Percentiles rank a stretch among this genome's conserved stretches.
phyloP scores from a whole-genome alignment of 2,888 invertebrate genomes.

The Aromia moschata region DNA sequence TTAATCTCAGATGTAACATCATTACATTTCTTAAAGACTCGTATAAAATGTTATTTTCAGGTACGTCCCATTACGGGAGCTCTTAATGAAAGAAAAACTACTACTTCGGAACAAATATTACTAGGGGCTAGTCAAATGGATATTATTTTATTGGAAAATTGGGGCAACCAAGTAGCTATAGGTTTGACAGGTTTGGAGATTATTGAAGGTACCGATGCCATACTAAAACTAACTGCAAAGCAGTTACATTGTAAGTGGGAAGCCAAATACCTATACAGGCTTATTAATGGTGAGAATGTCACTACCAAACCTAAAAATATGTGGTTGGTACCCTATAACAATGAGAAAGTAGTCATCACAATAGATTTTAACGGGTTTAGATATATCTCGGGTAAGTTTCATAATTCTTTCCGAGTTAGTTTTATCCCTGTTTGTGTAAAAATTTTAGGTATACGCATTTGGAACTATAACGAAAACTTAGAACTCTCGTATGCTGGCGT shows the following conservation, averaged over 20 bases:
- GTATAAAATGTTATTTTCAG: slow-evolving; percentile 37
- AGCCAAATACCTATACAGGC: slow-evolving; percentile 58
- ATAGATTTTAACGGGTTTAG: slow-evolving; percentile 52
- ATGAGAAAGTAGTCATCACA: slow-evolving; percentile 50
- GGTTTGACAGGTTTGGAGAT: slow-evolving; percentile 70
- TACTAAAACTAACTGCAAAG: slow-evolving; percentile 45
- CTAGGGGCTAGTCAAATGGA: slow-evolving; percentile 61
- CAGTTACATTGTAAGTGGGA: slow-evolving; percentile 48
- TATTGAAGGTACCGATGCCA: slow-evolving; percentile 61
- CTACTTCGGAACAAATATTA: slow-evolving; percentile 50
- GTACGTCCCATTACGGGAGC: slow-evolving; percentile 45
- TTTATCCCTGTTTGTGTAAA: not conserved
- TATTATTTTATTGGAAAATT: slow-evolving; percentile 70
- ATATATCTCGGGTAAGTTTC: slow-evolving; percentile 54
- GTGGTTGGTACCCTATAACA: slow-evolving; percentile 67
- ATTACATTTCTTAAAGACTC: too few species aligned
- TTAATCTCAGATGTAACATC: slow-evolving; percentile 58
- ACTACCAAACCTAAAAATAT: slow-evolving; percentile 73
- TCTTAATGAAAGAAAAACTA: slow-evolving; percentile 26
- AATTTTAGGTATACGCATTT: slow-evolving; percentile 71
- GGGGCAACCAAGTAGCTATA: slow-evolving; percentile 70
- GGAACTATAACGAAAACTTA: slow-evolving; percentile 84
- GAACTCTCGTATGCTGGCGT: slow-evolving; percentile 74
- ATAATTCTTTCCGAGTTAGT: not conserved
- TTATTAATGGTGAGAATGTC: slow-evolving; percentile 76